A percentile compares a stretch with the other conserved stretches of the same genome.
Evolutionary conservation across 2,888 invertebrate species (phyloP).

Genomic region (Agonopterix arenella): DNA sequence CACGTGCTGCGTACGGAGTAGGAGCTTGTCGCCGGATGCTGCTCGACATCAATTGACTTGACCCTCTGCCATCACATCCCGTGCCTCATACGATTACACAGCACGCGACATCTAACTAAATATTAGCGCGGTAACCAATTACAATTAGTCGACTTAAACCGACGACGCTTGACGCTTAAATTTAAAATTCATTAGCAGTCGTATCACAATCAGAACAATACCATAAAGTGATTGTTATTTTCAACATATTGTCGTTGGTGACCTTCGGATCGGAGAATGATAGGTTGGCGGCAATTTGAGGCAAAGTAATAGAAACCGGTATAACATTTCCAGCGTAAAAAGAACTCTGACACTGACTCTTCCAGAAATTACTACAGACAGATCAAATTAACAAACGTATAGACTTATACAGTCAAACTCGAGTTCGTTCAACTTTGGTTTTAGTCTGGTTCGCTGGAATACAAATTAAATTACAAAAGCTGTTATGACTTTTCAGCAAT

Average conservation of each 20-base stretch:
- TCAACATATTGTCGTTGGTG: slow-evolving; percentile 5
- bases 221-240: slow-evolving; percentile 6
- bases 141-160: slow-evolving; percentile 4
- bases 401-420: no score
- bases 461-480: no score
- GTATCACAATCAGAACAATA: slow-evolving; percentile 1
- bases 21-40: slow-evolving; percentile 53
- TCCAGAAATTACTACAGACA: no score
- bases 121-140: neutral
- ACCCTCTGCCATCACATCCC: slow-evolving; percentile 36
- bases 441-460: no score
- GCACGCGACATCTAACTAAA: slow-evolving; percentile 6
- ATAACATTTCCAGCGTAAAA: neutral
- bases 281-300: slow-evolving; percentile 2
- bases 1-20: slow-evolving; percentile 47
- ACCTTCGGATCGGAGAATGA: slow-evolving; percentile 11
- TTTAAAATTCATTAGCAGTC: no score
- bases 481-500: no score
- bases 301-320: neutral
- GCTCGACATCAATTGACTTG: slow-evolving; percentile 70
- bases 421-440: no score
- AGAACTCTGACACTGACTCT: neutral
- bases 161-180: no score
- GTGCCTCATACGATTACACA: slow-evolving; percentile 6
- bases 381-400: no score